Evolutionary conservation across 64 coral and sea anemone genomes (phyloP), one percentile per base, ranked within the genome.

Genomic region (Platygyra sinensis): DNA sequence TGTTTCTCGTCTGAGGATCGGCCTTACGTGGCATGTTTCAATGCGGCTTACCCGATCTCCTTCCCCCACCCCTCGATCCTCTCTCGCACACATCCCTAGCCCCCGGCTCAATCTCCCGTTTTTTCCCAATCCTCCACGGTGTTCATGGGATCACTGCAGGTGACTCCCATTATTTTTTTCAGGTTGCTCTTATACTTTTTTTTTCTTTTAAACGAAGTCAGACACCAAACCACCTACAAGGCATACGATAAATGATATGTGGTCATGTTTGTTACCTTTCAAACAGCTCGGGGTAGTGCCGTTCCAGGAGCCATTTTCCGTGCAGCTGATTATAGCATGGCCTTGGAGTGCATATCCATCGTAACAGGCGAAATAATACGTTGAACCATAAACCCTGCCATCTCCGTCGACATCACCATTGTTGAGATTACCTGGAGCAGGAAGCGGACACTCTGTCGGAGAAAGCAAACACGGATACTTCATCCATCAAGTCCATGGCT

Each of bases 221-320:
- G 42, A 46, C 42, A 46, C 42, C 42, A 46, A 7, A 5, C 42
- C 5, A 5, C 42, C 7, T 6, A 46, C 42, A 46, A 46, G 5
- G 42, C 25, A 24, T 25, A 29, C 20, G 24, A 69, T 27, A 29
- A 27, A 24, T 67, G 25, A 69, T 29, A 12, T n/a, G n/a, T n/a
- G n/a, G n/a, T 31, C 10, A 42, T 29, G 60, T 8, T 54, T 30
- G 16, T 27, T 72, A 85, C 81, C 81, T 85, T 31, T 67, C 27
- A 87, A 60, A 20, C 89, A 90, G 13, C 18, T 28, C 14, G 89
- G 89, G 2, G 27, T 73, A 10, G 89, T 82, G 8, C 78, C 89
- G 49, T 90, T 90, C 89, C 89, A 90, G 5, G 67, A 13, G 20
- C 89, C 89, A 30, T 80, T 52, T 15, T 54, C 67, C 42, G 13